Conservation (phyloP, 1,140 invertebrate genomes). For the Drosophila pallidifrons region DNA sequence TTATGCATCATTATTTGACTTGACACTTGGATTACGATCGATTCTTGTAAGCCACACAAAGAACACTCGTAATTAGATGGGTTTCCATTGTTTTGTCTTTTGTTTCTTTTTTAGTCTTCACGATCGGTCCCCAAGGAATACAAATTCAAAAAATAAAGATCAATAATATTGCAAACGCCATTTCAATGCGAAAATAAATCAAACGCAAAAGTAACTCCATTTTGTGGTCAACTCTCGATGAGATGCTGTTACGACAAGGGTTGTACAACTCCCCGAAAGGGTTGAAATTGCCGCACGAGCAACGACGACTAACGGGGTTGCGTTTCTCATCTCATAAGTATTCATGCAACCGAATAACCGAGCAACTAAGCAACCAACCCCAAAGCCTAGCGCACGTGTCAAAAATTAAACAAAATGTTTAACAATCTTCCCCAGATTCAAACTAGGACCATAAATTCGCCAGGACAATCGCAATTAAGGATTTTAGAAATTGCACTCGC, state of each 20-base stretch:
- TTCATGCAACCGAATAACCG: slow-evolving; percentile 24
- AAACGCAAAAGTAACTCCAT: slow-evolving; percentile 49
- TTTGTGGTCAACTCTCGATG: slow-evolving; percentile 46
- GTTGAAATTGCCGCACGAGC: slow-evolving; percentile 31
- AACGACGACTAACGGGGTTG: slow-evolving; percentile 33
- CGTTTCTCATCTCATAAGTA: slow-evolving; percentile 21
- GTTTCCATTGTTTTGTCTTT: no score
- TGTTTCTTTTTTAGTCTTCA: slow-evolving; percentile 19
- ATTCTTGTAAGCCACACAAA: slow-evolving; percentile 18
- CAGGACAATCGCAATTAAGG: slow-evolving; percentile 18
- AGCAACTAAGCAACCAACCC: slow-evolving; percentile 26
- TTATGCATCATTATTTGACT: slow-evolving; percentile 79
- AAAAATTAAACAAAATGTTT: slow-evolving; percentile 74
- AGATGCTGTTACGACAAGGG: slow-evolving; percentile 54
- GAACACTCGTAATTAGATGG: slow-evolving; percentile 12
- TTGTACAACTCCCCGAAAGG: slow-evolving; percentile 42
- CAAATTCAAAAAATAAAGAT: neutral
- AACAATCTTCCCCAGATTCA: slow-evolving; percentile 48
- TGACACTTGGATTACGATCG: slow-evolving; percentile 51
- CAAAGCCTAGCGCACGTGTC: slow-evolving; percentile 59
- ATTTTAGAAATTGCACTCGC: neutral
- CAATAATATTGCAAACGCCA: slow-evolving; percentile 27
- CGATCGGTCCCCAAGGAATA: slow-evolving; percentile 53
- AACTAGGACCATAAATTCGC: neutral
- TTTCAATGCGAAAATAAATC: slow-evolving; percentile 22